Evolutionary conservation across 2,113 vertebrate species (phyloP).

Genomic region (Dryoscopus gambensis): DNA sequence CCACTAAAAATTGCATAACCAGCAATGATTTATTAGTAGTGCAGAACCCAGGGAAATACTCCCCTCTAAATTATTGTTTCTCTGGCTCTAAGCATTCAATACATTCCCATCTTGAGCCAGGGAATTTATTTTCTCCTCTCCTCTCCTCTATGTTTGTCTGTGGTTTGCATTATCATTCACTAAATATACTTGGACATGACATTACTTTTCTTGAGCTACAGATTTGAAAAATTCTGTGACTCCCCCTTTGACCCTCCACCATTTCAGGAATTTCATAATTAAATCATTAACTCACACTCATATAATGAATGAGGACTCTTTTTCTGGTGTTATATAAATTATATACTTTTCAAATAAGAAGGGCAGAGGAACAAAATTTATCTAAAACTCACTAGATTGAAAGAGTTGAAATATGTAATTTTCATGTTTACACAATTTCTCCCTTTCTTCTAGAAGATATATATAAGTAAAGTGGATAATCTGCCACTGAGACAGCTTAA

Average conservation of each 20-base stretch:
- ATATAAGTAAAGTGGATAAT: background rate
- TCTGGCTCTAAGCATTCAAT: conserved; percentile 44
- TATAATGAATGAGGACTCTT: background rate
- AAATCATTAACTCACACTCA: background rate
- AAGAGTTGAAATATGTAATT: background rate
- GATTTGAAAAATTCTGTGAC: background rate
- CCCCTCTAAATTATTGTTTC: conserved; percentile 40
- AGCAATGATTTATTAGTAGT: conserved; percentile 48
- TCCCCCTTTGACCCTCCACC: background rate
- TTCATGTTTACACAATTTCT: background rate
- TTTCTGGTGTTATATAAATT: background rate
- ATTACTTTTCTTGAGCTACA: conserved; percentile 2
- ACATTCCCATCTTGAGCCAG: conserved; percentile 46
- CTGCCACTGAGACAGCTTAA: background rate
- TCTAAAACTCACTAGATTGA: background rate
- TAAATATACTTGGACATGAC: conserved; percentile 20
- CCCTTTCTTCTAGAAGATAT: background rate
- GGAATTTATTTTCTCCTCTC: conserved; percentile 31
- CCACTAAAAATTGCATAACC: conserved; percentile 24
- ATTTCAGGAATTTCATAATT: conserved; percentile 4
- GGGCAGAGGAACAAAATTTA: background rate
- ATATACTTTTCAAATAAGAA: background rate
- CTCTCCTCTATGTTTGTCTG: conserved; percentile 14
- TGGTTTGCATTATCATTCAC: conserved; percentile 42
- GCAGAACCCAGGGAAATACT: conserved; percentile 59